Conservation (phyloP, 1,140 invertebrate species). For the Drosophila bocki region DNA sequence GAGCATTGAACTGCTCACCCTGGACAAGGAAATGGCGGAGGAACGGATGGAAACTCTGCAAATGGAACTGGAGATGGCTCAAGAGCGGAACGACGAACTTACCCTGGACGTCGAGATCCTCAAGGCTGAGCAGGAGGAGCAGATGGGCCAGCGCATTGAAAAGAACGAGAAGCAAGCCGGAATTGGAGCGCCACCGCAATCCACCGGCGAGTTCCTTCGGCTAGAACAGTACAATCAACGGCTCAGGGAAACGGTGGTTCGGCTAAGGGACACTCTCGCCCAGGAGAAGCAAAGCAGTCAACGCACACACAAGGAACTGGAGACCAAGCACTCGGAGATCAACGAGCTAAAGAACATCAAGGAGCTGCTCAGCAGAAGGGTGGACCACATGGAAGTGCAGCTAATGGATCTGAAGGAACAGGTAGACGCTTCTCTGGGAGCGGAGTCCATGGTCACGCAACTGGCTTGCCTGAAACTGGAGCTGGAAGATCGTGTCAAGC, state of each 20-base stretch:
- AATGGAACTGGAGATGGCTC: conserved; percentile 94
- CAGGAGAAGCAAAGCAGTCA: conserved; percentile 97
- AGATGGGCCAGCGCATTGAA: conserved; percentile 65
- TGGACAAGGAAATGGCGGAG: conserved; percentile 99
- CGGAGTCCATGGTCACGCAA: conserved; percentile 99
- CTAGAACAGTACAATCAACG: conserved; percentile 97
- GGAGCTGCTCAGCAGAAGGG: conserved; percentile 90
- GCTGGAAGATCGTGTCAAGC: conserved; percentile 94
- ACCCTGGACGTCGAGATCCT: conserved; percentile 96
- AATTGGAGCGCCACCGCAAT: conserved; percentile 68
- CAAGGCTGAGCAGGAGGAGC: conserved; percentile 91
- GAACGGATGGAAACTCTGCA: conserved; percentile 97
- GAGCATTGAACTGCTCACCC: conserved; percentile 97
- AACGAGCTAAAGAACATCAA: conserved; percentile 92
- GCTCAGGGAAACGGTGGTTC: conserved; percentile 96
- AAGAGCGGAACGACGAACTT: conserved; percentile 96
- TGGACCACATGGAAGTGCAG: conserved; percentile 94
- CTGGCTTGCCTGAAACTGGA: conserved; percentile 96
- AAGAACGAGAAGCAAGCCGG: conserved; percentile 60
- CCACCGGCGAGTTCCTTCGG: conserved; percentile 95
- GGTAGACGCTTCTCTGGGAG: conserved; percentile 97
- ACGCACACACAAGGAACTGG: conserved; percentile 95
- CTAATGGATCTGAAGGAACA: conserved; percentile 90
- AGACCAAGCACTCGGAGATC: conserved; percentile 94
- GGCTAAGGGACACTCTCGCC: conserved; percentile 95